These are phyloP conservation scores for Paedocypris micromegethes DNA, from an alignment of 2,797 vertebrate species.

Conservation along the genomic window DNA sequence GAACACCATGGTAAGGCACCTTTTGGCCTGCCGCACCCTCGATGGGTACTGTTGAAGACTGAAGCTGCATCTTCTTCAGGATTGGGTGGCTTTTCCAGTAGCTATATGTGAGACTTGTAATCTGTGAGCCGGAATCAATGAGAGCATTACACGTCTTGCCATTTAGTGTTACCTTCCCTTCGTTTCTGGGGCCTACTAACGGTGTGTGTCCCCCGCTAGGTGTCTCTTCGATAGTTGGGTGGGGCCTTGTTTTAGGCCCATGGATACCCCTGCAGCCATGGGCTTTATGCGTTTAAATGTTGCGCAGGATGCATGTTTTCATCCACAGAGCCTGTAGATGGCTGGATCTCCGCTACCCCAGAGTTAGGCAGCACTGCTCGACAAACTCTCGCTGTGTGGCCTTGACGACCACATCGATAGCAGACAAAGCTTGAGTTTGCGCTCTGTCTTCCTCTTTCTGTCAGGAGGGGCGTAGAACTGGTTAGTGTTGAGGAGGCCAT, in stretches of 20 bases:
- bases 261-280: background rate
- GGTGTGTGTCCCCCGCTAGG: background rate
- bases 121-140: conserved; percentile 49
- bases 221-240: background rate
- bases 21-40: conserved; percentile 37
- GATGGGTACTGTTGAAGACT: conserved; percentile 35
- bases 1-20: conserved; percentile 35
- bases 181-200: background rate
- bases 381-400: conserved; percentile 15
- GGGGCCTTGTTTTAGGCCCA: conserved; percentile 10
- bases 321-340: background rate
- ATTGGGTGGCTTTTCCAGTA: conserved; percentile 39
- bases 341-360: background rate
- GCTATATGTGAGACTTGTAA: conserved; percentile 44
- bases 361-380: background rate
- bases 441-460: background rate
- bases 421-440: background rate
- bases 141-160: conserved; percentile 40
- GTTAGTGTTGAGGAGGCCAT: background rate
- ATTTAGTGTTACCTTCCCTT: conserved; percentile 46
- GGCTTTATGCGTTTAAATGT: conserved; percentile 15
- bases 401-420: background rate
- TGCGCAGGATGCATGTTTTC: background rate
- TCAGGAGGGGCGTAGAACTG: background rate
- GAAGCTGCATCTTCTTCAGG: background rate